Conservation (phyloP, 1,140 invertebrate genomes). For the Drosophila funebris region DNA sequence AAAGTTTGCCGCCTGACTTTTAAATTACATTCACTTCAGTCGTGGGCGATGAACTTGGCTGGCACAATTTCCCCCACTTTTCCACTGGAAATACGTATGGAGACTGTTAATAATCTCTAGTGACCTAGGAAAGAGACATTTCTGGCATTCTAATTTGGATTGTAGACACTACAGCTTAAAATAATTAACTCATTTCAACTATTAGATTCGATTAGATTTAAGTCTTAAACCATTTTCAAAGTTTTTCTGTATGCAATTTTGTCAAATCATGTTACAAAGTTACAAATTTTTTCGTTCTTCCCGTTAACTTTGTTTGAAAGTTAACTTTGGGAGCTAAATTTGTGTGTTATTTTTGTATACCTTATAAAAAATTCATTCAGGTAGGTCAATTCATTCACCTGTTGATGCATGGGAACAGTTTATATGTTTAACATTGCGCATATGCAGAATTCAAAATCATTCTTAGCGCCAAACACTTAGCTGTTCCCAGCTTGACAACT, state of each 20-base stretch:
- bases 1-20: slow-evolving; percentile 65
- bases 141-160: slow-evolving; percentile 2
- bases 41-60: slow-evolving; percentile 12
- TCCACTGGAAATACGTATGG: slow-evolving; percentile 2
- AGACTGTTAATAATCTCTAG: slow-evolving; percentile 9
- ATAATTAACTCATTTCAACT: neutral
- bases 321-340: neutral
- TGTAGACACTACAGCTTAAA: neutral
- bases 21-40: slow-evolving; percentile 40
- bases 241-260: slow-evolving; percentile 5
- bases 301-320: neutral
- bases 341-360: slow-evolving; percentile 24
- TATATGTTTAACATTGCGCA: slow-evolving; percentile 30
- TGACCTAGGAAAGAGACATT: neutral
- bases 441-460: slow-evolving; percentile 15
- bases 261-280: neutral
- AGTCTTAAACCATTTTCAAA: too few species aligned
- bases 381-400: slow-evolving; percentile 58
- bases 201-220: too few species aligned
- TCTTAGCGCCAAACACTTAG: slow-evolving; percentile 1
- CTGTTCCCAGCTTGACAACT: slow-evolving; percentile 3
- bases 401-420: slow-evolving; percentile 57
- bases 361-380: slow-evolving; percentile 66
- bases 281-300: neutral
- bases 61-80: neutral